phyloP scores from a whole-genome alignment of 2,888 invertebrate genomes.

The Teleogryllus oceanicus region DNA sequence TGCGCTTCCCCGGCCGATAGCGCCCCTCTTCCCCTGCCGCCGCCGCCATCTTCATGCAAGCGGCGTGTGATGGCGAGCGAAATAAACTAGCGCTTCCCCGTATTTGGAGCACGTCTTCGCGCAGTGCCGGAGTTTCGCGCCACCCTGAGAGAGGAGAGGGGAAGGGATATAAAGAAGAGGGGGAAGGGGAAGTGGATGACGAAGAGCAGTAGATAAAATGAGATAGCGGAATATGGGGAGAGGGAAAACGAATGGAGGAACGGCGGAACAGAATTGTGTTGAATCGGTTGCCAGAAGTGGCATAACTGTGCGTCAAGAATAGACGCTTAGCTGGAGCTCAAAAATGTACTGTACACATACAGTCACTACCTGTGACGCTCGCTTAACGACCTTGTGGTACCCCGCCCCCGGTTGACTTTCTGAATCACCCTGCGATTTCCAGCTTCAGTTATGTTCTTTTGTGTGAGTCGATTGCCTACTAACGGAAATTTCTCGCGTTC shows the following conservation, averaged over 20 bases:
- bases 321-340: not conserved
- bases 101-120: slow-evolving; percentile 10
- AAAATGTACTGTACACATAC: too few species aligned
- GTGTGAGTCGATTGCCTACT: too few species aligned
- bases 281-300: not conserved
- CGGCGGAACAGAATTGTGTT: not conserved
- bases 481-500: too few species aligned
- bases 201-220: too few species aligned
- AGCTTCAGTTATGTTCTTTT: too few species aligned
- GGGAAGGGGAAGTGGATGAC: not conserved
- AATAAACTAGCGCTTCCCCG: slow-evolving; percentile 9
- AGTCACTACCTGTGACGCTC: too few species aligned
- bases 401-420: too few species aligned
- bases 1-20: not conserved
- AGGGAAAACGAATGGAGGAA: not conserved
- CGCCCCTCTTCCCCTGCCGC: not conserved
- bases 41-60: not conserved
- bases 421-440: too few species aligned
- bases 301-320: not conserved
- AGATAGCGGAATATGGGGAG: not conserved
- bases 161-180: not conserved
- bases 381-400: too few species aligned
- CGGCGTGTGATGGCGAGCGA: not conserved
- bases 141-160: not conserved
- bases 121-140: not conserved